Base-by-base conservation (phyloP, 2,113 vertebrate species). In the Menidia beryllina region DNA sequence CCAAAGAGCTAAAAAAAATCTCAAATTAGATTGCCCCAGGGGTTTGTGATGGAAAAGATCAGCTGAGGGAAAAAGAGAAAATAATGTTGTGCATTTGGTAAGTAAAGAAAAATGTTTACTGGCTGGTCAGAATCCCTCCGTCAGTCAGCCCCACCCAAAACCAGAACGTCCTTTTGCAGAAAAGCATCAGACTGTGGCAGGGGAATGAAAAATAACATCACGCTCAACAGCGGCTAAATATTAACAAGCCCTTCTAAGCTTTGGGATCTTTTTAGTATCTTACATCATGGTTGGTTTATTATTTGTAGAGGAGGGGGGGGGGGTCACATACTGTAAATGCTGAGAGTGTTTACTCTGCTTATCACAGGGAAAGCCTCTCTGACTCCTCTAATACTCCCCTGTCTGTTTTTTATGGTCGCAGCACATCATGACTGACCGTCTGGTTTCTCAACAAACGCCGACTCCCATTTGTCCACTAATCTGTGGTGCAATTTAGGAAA, bases 131-230 rank as follows among this genome's bases (percentile, higher is more conserved):
- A 84, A 79, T 76, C 70, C 50, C 34, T 77, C 70, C 75, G 60
- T 86, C 79, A 79, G 65, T 75, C 63, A 4, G 58, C 85, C 83
- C 81, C 85, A 89, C 85, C 87, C 79, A 85, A 59, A 81, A 84
- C 41, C 72, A 83, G 71, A 84, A 81, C 69, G 77, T 66, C 64
- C 68, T 30, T 76, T 57, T 61, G 57, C 52, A 49, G 38, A 77
- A 69, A 60, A 57, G 70, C 30, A 34, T 34, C 7, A 69, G n/a
- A 39, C n/a, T 38, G 12, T 5, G 21, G 13, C 54, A 36, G 26
- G 11, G 19, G 12, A 20, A 55, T 11, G 10, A 21, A 34, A 21
- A 34, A 34, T 55, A 20, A 54, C 19, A 36, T 34, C 30, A 34
- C 7, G 10, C 10, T 8, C 30, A 2, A 4, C 30, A 34, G 10